Evolutionary conservation across 2,113 vertebrate genomes (phyloP), one percentile per base, ranked within the genome.

Genomic region (Patagioenas fasciata): DNA sequence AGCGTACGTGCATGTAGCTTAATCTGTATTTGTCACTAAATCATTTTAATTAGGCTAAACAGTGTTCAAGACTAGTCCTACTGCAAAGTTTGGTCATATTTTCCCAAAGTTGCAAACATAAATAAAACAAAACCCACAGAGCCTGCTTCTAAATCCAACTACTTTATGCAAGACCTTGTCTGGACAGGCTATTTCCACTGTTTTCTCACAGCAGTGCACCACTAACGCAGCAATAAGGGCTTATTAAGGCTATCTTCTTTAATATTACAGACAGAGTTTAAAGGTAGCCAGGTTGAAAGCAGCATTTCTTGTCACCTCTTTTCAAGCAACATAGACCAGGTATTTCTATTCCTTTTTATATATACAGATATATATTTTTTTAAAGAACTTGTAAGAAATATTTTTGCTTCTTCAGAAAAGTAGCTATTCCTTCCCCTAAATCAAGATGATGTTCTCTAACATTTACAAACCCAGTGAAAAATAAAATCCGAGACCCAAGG

Each of bases 21-120:
- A 34, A 96, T 80, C 72, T 83, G 74, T 62, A 88, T 61, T 85
- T 74, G 90, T 78, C 88, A 93, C 65, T 86, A 81, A 78, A 84
- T 79, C 72, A 90, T 80, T 93, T 94, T 90, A 94, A 96, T 90
- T 85, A 88, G 88, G 78, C 80, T 83, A 88, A 95, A 93, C 80
- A 60, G 82, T 28, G 58, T 58, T 91, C 32, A 38, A 74, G 82
- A 50, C 53, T 53, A 28, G 60, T 75, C 31, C 85, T 48, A 42
- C 72, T 86, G 83, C 90, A 90, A 64, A 60, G 56, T 60, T 79
- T 28, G 31, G 84, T 79, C 82, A 38, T 74, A 74, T 88, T 94
- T 94, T 91, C 90, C 90, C 44, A 23, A 90, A 91, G 85, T 40
- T 54, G 53, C 74, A 88, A 77, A 95, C 95, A 94, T 65, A 95